Conservation (phyloP, 1,140 invertebrate species). For the Cydia amplana region DNA sequence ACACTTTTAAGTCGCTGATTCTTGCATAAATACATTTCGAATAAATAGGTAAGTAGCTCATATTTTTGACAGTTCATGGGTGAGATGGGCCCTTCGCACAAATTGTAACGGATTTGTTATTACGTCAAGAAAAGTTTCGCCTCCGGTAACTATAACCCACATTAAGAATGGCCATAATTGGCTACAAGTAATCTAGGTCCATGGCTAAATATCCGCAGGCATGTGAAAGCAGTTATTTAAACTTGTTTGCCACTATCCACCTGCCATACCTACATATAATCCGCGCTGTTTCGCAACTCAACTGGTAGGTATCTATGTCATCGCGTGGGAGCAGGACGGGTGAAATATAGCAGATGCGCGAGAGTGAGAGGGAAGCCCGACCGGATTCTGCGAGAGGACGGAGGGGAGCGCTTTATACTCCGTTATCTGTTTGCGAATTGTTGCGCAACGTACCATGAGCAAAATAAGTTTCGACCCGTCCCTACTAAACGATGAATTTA, state of each 20-base stretch:
- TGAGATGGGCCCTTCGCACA: background rate
- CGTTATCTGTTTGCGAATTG: conserved; percentile 76
- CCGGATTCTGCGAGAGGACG: conserved; percentile 70
- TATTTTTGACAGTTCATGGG: too few species aligned
- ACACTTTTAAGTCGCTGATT: too few species aligned
- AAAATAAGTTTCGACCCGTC: conserved; percentile 63
- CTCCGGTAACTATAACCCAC: background rate
- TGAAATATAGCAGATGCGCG: conserved; percentile 27
- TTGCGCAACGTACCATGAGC: conserved; percentile 71
- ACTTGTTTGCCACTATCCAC: conserved; percentile 77
- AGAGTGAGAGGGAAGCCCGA: conserved; percentile 55
- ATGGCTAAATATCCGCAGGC: conserved; percentile 45
- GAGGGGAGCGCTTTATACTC: conserved; percentile 65
- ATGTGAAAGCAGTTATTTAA: conserved; percentile 76
- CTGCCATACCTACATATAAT: conserved; percentile 71
- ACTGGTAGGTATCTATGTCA: conserved; percentile 70
- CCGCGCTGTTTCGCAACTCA: conserved; percentile 77
- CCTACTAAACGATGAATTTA: background rate
- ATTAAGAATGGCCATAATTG: conserved; percentile 2
- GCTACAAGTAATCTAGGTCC: background rate
- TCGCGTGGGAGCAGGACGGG: conserved; percentile 52
- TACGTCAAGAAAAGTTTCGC: conserved; percentile 19
- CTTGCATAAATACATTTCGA: too few species aligned
- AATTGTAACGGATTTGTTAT: background rate
- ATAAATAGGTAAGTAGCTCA: too few species aligned